phyloP scores from a whole-genome alignment of 2,113 vertebrate species.

The Crocuta crocuta region DNA sequence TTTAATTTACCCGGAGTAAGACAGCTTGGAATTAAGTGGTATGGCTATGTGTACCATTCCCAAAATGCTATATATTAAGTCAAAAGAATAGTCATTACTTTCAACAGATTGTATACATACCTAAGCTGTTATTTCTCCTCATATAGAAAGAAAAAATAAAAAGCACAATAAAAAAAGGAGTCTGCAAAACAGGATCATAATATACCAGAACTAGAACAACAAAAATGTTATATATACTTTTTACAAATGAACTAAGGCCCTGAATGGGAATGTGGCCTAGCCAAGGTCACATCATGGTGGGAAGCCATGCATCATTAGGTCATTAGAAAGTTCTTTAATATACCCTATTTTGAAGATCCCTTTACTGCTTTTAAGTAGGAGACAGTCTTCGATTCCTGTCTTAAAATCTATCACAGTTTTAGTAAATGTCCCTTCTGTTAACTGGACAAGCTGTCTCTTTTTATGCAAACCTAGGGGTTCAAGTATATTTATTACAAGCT shows the following conservation, averaged over 20 bases:
- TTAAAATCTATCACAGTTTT: background rate
- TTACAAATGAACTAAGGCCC: background rate
- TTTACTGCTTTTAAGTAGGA: background rate
- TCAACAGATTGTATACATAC: background rate
- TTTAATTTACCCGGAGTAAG: background rate
- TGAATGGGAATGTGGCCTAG: background rate
- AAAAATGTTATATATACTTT: background rate
- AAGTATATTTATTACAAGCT: background rate
- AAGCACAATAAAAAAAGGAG: background rate
- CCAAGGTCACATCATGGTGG: background rate
- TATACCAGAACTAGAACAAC: background rate
- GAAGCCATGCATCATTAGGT: background rate
- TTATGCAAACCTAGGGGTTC: background rate
- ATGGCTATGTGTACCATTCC: background rate
- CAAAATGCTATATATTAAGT: background rate
- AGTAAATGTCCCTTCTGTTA: background rate
- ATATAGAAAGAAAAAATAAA: background rate
- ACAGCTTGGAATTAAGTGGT: background rate
- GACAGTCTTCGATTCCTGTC: background rate
- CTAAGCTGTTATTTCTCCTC: background rate
- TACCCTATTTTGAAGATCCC: background rate
- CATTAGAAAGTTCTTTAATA: background rate
- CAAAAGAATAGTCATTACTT: background rate
- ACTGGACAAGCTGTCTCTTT: background rate
- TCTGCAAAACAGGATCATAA: background rate